These are phyloP conservation scores for Gavialis gangeticus DNA, from an alignment of 2,113 vertebrate species.

Conservation along the genomic window DNA sequence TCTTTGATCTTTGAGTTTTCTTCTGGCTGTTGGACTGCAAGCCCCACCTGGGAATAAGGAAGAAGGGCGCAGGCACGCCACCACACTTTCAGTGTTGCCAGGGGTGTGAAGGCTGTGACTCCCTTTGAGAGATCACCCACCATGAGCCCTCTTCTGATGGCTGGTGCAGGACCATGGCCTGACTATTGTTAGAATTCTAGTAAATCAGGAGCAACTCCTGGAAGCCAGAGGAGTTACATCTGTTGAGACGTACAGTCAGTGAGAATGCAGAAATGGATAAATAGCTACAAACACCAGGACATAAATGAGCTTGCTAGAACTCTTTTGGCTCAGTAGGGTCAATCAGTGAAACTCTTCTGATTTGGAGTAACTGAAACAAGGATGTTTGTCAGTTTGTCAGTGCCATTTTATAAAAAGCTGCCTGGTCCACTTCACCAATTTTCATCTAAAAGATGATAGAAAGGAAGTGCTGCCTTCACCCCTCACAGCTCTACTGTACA, in stretches of 20 bases:
- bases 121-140: neutral
- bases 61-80: neutral
- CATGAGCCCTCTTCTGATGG: neutral
- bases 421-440: neutral
- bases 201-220: neutral
- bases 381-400: neutral
- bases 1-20: too few relatives aligned
- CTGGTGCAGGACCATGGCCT: neutral
- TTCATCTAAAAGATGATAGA: neutral
- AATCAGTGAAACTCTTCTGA: neutral
- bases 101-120: neutral
- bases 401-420: neutral
- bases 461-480: neutral
- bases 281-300: neutral
- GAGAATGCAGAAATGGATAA: neutral
- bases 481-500: neutral
- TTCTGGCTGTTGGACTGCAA: neutral
- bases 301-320: neutral
- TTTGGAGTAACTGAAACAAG: neutral
- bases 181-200: neutral
- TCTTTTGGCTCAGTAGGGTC: neutral
- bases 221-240: neutral
- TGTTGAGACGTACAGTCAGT: neutral
- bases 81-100: neutral
- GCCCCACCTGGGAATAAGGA: neutral